Conservation (phyloP, 2,888 invertebrate genomes). For the Drosophila emarginata region DNA sequence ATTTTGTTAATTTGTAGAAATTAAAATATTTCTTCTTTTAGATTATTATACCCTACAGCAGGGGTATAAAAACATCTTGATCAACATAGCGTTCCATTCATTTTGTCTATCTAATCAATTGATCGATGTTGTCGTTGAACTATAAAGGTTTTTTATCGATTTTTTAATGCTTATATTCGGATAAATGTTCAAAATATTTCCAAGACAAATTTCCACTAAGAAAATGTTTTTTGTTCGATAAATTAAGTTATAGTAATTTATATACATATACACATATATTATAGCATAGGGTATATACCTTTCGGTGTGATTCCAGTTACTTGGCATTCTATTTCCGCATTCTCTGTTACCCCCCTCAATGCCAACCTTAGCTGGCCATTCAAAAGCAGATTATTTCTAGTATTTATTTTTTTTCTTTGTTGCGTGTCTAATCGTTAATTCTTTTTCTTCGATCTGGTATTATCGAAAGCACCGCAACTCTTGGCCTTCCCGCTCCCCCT, state of each 20-base stretch:
- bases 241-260: no score
- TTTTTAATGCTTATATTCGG: no score
- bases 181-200: no score
- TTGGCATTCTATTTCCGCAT: slow-evolving; percentile 8
- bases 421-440: slow-evolving; percentile 51
- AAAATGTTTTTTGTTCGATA: no score
- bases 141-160: no score
- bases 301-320: slow-evolving; percentile 4
- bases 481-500: neutral
- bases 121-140: no score
- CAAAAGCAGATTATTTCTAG: slow-evolving; percentile 33
- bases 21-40: slow-evolving; percentile 44
- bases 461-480: slow-evolving; percentile 3
- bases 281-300: neutral
- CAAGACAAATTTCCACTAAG: no score
- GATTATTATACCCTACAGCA: slow-evolving; percentile 16
- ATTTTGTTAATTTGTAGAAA: slow-evolving; percentile 63
- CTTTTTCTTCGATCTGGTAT: slow-evolving; percentile 16
- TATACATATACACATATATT: no score
- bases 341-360: neutral
- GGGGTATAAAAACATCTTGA: neutral
- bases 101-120: no score
- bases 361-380: slow-evolving; percentile 3
- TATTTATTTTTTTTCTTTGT: slow-evolving; percentile 9
- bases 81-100: no score